phyloP scores from a whole-genome alignment of 2,888 invertebrate genomes.

The Nowickia ferox region DNA sequence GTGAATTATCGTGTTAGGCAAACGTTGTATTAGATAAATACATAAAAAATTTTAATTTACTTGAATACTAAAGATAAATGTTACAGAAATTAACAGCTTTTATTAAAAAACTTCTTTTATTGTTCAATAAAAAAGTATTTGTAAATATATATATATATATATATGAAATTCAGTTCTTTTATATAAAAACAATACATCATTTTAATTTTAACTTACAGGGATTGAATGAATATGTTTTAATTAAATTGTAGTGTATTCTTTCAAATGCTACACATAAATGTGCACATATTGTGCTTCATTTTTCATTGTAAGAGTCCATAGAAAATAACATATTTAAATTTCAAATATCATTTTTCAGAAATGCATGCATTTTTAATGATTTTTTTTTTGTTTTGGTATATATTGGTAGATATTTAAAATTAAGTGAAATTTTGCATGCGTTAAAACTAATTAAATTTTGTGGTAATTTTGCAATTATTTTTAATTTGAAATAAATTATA shows the following conservation, averaged over 20 bases:
- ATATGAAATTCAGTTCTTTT: too few relatives aligned
- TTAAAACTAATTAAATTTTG: slow-evolving; percentile 47
- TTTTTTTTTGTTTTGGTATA: neutral
- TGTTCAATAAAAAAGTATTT: too few relatives aligned
- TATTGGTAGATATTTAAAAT: slow-evolving; percentile 10
- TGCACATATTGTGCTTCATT: neutral
- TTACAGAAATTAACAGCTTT: too few relatives aligned
- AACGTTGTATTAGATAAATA: too few relatives aligned
- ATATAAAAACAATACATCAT: too few relatives aligned
- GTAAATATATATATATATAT: too few relatives aligned
- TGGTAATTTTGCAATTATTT: slow-evolving; percentile 35
- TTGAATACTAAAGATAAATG: too few relatives aligned
- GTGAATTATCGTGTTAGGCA: too few relatives aligned
- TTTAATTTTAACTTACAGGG: neutral
- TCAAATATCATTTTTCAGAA: neutral
- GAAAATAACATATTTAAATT: slow-evolving; percentile 15
- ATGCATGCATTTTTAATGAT: neutral
- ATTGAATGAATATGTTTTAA: slow-evolving; percentile 35
- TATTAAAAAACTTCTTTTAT: too few relatives aligned
- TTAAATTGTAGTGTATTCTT: slow-evolving; percentile 27
- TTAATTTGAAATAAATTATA: slow-evolving; percentile 28
- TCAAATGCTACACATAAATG: neutral
- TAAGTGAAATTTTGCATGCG: neutral
- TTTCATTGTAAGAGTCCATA: slow-evolving; percentile 3
- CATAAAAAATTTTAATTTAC: too few relatives aligned